Evolutionary conservation across 2,113 vertebrate species (phyloP).

Genomic region (Caracal caracal): DNA sequence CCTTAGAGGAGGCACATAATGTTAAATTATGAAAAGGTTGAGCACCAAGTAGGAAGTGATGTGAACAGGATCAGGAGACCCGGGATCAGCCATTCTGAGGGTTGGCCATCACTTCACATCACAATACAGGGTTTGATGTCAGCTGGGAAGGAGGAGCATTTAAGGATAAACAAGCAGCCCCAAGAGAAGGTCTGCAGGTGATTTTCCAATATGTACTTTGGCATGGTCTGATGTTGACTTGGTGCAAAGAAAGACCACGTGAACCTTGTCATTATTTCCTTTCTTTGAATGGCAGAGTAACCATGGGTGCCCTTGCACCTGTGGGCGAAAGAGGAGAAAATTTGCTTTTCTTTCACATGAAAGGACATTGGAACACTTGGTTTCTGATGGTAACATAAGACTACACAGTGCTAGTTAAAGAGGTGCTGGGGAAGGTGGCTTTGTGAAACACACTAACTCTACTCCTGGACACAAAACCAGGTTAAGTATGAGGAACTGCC

Average conservation of each 20-base stretch:
- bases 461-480: not conserved
- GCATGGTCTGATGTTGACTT: not conserved
- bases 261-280: not conserved
- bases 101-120: not conserved
- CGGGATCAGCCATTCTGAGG: not conserved
- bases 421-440: not conserved
- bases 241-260: not conserved
- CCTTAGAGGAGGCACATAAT: not conserved
- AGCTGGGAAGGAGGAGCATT: not conserved
- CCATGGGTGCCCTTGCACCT: not conserved
- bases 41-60: not conserved
- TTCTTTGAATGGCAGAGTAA: not conserved
- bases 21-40: not conserved
- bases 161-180: not conserved
- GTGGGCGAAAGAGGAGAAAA: not conserved
- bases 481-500: not conserved
- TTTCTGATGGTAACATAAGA: not conserved
- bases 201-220: not conserved
- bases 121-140: not conserved
- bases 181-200: not conserved
- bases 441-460: not conserved
- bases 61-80: not conserved
- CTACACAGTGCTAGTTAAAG: not conserved
- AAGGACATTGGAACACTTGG: not conserved
- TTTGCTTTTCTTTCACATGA: not conserved